Conservation (phyloP, 1,140 invertebrate species). For the Drosophila truncata region DNA sequence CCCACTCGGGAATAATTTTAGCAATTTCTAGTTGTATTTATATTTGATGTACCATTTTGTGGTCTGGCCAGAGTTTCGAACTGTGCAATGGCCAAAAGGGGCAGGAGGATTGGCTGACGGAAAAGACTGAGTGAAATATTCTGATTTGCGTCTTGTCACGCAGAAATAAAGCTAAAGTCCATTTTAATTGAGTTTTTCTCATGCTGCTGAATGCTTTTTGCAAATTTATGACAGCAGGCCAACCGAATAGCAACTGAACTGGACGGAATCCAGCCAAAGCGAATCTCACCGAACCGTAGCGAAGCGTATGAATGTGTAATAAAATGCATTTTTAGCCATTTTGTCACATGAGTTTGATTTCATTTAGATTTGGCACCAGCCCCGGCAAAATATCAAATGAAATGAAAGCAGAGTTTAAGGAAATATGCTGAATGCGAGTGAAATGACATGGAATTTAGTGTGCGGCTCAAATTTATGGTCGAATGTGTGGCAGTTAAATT, state of each 20-base stretch:
- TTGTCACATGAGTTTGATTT: constrained; percentile 73
- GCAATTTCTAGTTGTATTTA: constrained; percentile 31
- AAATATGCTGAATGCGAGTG: constrained; percentile 30
- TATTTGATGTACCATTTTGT: constrained; percentile 49
- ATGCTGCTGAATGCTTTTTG: constrained; percentile 46
- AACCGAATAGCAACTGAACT: constrained; percentile 22
- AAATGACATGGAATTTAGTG: constrained; percentile 47
- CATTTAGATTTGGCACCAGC: constrained; percentile 37
- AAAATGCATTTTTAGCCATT: constrained; percentile 66
- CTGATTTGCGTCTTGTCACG: constrained; percentile 66
- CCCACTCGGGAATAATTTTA: constrained; percentile 2
- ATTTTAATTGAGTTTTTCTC: constrained; percentile 80
- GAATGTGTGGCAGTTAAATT: constrained; percentile 47
- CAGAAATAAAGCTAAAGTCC: constrained; percentile 75
- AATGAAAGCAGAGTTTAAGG: constrained; percentile 33
- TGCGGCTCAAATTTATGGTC: constrained; percentile 44
- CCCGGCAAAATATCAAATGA: constrained; percentile 38
- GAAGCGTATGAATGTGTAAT: constrained; percentile 59
- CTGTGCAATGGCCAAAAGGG: constrained; percentile 3
- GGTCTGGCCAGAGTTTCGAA: constrained; percentile 26
- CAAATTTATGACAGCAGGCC: constrained; percentile 58
- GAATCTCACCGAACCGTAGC: constrained; percentile 36
- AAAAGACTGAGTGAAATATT: constrained; percentile 36
- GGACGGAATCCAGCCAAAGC: constrained; percentile 19
- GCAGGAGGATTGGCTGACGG: not conserved